Base-by-base conservation (phyloP, 2,797 vertebrate species). In the Hemitrygon akajei region DNA sequence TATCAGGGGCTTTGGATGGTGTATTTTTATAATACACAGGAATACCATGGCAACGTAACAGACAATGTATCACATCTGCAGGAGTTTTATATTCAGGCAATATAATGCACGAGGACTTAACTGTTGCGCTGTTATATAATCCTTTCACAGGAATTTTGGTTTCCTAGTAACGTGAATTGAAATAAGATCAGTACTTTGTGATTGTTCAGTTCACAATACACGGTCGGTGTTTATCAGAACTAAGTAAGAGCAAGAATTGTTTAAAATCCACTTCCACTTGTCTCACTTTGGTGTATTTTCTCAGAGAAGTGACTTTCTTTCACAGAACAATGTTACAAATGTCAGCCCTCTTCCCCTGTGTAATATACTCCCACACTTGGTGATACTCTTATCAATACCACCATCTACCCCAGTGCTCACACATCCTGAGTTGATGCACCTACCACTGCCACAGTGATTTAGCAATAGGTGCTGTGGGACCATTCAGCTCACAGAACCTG, bases 161-260 rank as follows among this genome's bases (percentile, higher is more conserved):
- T 89, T 37, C 86, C 86, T 89, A 89, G 86, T 69, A 89, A 89
- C 86, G 69, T 20, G 20, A 37, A 40, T 80, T 80, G 86, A 69
- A 89, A 69, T 69, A 89, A 37, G 37, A 34, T 89, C n/a, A n/a
- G 60, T 14, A 37, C 30, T 66, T 69, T 89, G 30, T 69, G 86
- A 34, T 89, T 60, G 2, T 89, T 69, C 16, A 34, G 86, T 37
- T 69, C 63, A 66, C 6, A 66, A 37, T 86, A 69, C n/a, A 22
- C 11, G 18, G 69, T 69, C 7, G 34, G 16, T 10, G 7, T 34
- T n/a, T 87, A 37, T 69, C 9, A 3, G n/a, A 37, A 37, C 60
- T 2, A 37, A 60, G 20, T 37, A 89, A 89, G 34, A 34, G 18
- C 60, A 69, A 89, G 20, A 37, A 22, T 69, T 11, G 63, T 89